Base-by-base conservation (phyloP, 2,888 invertebrate species). In the Metellina segmentata region DNA sequence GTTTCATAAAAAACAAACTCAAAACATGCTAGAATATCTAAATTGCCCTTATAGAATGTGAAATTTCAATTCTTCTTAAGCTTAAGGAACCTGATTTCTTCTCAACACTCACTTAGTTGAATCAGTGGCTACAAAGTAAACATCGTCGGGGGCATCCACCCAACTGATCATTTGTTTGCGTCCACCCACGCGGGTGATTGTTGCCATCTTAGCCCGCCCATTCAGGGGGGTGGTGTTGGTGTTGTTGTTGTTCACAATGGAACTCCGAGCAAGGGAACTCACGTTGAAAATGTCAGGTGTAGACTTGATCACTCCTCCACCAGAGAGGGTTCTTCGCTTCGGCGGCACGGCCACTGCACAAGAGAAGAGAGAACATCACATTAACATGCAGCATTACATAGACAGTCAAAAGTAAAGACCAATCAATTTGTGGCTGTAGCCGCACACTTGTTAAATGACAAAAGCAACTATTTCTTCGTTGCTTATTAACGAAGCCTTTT, bases 71-170 rank as follows among this genome's bases (percentile, higher is more conserved):
- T 82, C 7, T 13, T 81, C 34, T 81, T 81, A 81, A 81, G 77
- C 52, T 70, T 20, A 69, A 20, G 74, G 20, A 85, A 85, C 61
- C 49, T 71, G 13, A 51, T 71, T 69, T 61, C 61, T 71, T 83
- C 49, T 74, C 89, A 82, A 53, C 53, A 94, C 97, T 96, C 96
- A 98, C 98, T 97, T 98, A 95, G 97, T 97, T 94, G 96, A 96
- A 94, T 98, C 97, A 79, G 98, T 98, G 94, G 98, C 98, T 95
- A 97, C 96, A 96, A 98, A 99, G 96, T 98, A 99, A 93, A 99
- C 97, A 96, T 99, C 99, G 95, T 99, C 99, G 48, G 98, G 98
- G 90, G 98, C 98, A 95, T 99, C 99, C 97, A 98, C 98, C 98
- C 98, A 98, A 94, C 98, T 98, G 95, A 98, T 98, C 94, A 98